Evolutionary conservation across 2,797 vertebrate genomes (phyloP).

Genomic region (Urosaurus nigricauda): DNA sequence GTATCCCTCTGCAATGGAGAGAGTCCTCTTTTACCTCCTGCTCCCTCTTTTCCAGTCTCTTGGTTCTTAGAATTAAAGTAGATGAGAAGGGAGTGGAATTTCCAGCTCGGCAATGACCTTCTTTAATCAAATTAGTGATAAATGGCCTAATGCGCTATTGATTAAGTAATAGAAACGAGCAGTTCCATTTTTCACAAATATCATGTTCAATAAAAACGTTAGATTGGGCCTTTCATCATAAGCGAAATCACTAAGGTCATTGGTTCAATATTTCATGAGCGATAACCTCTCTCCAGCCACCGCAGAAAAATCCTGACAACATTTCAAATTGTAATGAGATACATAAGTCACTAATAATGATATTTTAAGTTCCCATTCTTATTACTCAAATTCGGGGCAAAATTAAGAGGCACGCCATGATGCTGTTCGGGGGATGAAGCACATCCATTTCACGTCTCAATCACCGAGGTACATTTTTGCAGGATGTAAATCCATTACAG

Average conservation of each 20-base stretch:
- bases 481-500: not conserved
- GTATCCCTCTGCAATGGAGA: not conserved
- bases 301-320: constrained; percentile 59
- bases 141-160: constrained; percentile 77
- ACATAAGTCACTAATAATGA: constrained; percentile 58
- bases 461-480: not conserved
- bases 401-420: constrained; percentile 36
- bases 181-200: constrained; percentile 79
- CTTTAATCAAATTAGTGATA: constrained; percentile 76
- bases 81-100: constrained; percentile 49
- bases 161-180: constrained; percentile 76
- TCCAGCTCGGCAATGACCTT: constrained; percentile 51
- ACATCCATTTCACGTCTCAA: constrained; percentile 20
- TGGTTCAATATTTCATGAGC: constrained; percentile 71
- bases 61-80: constrained; percentile 55
- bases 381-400: constrained; percentile 57
- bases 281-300: constrained; percentile 61
- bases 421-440: constrained; percentile 6
- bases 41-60: constrained; percentile 41
- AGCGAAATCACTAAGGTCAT: constrained; percentile 68
- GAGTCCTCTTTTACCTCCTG: constrained; percentile 10
- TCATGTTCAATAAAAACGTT: constrained; percentile 74
- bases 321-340: constrained; percentile 56
- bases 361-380: constrained; percentile 45
- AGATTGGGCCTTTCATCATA: constrained; percentile 76